Evolutionary conservation across 1,140 invertebrate species (phyloP).

Genomic region (Aphelinus certus): DNA sequence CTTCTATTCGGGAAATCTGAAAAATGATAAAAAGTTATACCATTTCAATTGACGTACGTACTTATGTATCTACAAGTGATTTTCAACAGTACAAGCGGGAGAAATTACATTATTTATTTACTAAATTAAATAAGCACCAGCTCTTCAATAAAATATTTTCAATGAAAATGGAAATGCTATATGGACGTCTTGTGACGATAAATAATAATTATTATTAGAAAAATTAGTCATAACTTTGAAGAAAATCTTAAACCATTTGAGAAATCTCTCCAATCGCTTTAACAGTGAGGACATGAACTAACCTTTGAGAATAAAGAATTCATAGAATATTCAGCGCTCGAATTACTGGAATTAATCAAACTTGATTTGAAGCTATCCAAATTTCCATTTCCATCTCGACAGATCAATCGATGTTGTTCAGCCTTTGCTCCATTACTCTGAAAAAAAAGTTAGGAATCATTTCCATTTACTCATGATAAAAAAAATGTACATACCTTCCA

Average conservation of each 20-base stretch:
- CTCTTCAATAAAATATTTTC: too few species aligned
- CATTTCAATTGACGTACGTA: too few species aligned
- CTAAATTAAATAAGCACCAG: too few species aligned
- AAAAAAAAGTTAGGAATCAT: constrained; percentile 32
- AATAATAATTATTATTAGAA: background rate
- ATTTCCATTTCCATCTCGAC: constrained; percentile 56
- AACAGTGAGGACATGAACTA: background rate
- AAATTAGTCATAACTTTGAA: constrained; percentile 23
- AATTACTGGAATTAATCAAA: constrained; percentile 36
- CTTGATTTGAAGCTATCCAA: constrained; percentile 48
- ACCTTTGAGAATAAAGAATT: constrained; percentile 58
- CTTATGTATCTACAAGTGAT: too few species aligned
- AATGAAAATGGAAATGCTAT: too few species aligned
- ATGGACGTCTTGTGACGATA: background rate
- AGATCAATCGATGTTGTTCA: constrained; percentile 65
- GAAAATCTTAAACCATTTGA: background rate
- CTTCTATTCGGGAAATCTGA: constrained; percentile 57
- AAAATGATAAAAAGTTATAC: constrained; percentile 5
- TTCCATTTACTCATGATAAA: constrained; percentile 28
- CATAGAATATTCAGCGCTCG: constrained; percentile 47
- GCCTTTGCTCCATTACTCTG: constrained; percentile 55
- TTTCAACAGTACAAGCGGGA: too few species aligned
- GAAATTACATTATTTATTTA: too few species aligned
- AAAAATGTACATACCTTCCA: constrained; percentile 69
- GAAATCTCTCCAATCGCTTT: too few species aligned